These are phyloP conservation scores for Beris chalybata DNA, from an alignment of 2,888 invertebrate species.

Conservation along the genomic window DNA sequence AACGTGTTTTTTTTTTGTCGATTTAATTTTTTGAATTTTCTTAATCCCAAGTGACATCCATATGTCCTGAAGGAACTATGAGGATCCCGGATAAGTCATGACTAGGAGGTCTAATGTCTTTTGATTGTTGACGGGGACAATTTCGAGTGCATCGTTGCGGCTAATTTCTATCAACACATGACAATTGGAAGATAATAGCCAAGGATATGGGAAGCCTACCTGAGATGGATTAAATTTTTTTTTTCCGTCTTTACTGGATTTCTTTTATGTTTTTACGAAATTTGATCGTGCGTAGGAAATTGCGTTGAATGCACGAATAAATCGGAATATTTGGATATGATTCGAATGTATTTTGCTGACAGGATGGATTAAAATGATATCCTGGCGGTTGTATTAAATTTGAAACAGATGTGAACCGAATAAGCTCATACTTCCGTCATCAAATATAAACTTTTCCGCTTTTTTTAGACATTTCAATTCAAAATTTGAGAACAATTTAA, in stretches of 20 bases:
- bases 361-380: too few species aligned
- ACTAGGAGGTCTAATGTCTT: neutral
- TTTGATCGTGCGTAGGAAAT: slow-evolving; percentile 15
- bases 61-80: slow-evolving; percentile 12
- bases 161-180: slow-evolving; percentile 34
- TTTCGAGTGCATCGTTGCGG: slow-evolving; percentile 35
- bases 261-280: neutral
- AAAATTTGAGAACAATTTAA: too few species aligned
- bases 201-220: slow-evolving; percentile 19
- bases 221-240: neutral
- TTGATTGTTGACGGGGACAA: neutral
- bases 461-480: too few species aligned
- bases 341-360: too few species aligned
- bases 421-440: too few species aligned
- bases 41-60: slow-evolving; percentile 27
- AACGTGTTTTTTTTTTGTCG: slow-evolving; percentile 1
- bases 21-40: neutral
- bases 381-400: too few species aligned
- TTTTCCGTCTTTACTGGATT: neutral
- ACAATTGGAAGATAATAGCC: slow-evolving; percentile 31
- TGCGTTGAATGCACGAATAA: too few species aligned
- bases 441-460: too few species aligned
- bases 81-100: neutral
- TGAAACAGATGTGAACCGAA: too few species aligned
- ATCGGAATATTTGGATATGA: too few species aligned